Percentiles rank a stretch among this genome's conserved stretches.
These are phyloP conservation scores for Drosophila lini DNA, from an alignment of 1,140 invertebrate genomes.

Conservation along the genomic window DNA sequence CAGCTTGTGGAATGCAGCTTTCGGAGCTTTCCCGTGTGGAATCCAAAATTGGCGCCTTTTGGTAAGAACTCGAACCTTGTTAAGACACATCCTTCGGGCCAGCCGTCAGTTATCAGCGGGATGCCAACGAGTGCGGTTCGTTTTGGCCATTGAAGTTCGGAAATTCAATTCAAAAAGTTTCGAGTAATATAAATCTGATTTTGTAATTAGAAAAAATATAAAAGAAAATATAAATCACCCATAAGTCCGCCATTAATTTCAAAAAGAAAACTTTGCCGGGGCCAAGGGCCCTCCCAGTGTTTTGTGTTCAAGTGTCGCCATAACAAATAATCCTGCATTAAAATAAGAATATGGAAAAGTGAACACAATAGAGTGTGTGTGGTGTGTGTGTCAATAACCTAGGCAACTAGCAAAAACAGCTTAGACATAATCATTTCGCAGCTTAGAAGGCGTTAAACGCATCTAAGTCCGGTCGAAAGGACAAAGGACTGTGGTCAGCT, in stretches of 20 bases:
- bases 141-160: neutral
- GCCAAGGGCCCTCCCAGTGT: neutral
- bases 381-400: slow-evolving; percentile 61
- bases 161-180: slow-evolving; percentile 1
- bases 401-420: slow-evolving; percentile 50
- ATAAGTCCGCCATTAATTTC: neutral
- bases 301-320: slow-evolving; percentile 18
- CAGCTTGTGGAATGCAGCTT: slow-evolving; percentile 61
- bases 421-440: slow-evolving; percentile 70
- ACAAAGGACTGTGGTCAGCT: slow-evolving; percentile 52
- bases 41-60: slow-evolving; percentile 67
- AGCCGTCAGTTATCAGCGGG: slow-evolving; percentile 69
- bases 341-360: slow-evolving; percentile 27
- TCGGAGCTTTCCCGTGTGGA: slow-evolving; percentile 65
- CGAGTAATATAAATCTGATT: neutral
- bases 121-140: slow-evolving; percentile 62
- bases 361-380: slow-evolving; percentile 37
- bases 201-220: slow-evolving; percentile 3
- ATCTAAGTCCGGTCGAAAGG: slow-evolving; percentile 60
- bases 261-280: slow-evolving; percentile 4
- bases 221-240: neutral
- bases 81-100: slow-evolving; percentile 56
- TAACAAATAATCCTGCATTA: slow-evolving; percentile 57
- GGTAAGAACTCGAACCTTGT: slow-evolving; percentile 69
- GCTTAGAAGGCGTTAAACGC: slow-evolving; percentile 74